Base-by-base conservation (phyloP, 2,113 vertebrate genomes). In the Prunella fulvescens region DNA sequence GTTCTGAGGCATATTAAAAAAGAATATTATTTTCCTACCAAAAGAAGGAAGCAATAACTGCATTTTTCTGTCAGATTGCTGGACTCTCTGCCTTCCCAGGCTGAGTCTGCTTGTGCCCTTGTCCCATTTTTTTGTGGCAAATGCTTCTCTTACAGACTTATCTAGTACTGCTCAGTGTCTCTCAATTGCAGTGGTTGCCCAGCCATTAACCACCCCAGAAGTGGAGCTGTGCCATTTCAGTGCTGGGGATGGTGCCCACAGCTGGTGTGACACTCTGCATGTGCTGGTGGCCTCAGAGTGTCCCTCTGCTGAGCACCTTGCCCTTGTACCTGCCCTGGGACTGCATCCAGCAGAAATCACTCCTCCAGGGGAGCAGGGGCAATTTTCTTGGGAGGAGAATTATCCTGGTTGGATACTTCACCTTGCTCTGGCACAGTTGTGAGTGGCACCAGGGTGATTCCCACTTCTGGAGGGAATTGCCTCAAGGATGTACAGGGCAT, bases 391-490 rank as follows among this genome's bases (percentile, higher is more conserved):
- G 37, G 6, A 20, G 20, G 42, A 40, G 7, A 26, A 10, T 40
- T 14, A 5, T 24, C 17, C 44, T 88, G 71, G 12, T 44, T 54
- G 57, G 24, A 22, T 8, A 4, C 4, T 25, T 35, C 22, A 15
- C n/a, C 67, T 81, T 0, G 0, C 24, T 50, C 19, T 3, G 14
- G 62, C 65, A 10, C 0, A 15, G 37, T 9, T 47, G 37, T 28
- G 12, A 1, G 4, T 44, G n/a, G 47, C 39, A 45, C 12, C 19
- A 40, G 48, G 26, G 39, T 0, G 2, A 19, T 37, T 73, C 54
- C 62, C 40, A 50, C 47, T 67, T 35, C 48, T 29, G 37, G 35
- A 19, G 47, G n/a, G 48, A 71, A 28, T 28, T 19, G 26, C 20
- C 44, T 45, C 39, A 14, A 16, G 51, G 53, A 42, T 22, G 45